These are phyloP conservation scores for Papilio polytes DNA, from an alignment of 1,140 invertebrate species.

Conservation along the genomic window DNA sequence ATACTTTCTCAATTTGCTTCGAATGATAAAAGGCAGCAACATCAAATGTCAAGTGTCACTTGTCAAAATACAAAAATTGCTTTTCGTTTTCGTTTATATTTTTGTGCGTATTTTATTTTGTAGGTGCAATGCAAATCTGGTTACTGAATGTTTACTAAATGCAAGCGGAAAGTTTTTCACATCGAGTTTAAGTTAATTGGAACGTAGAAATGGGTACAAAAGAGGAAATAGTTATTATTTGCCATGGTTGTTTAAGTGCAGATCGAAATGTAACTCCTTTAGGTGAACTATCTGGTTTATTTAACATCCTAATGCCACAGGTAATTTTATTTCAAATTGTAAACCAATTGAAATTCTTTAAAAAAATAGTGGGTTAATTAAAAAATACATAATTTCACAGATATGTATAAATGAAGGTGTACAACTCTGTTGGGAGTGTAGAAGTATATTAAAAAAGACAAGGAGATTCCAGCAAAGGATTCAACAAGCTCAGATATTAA, in stretches of 20 bases:
- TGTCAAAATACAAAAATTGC: no score
- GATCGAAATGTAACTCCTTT: slow-evolving; percentile 37
- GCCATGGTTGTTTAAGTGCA: slow-evolving; percentile 45
- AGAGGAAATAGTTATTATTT: slow-evolving; percentile 18
- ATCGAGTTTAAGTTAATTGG: background rate
- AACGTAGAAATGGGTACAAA: background rate
- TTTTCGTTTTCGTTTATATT: no score
- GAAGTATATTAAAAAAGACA: slow-evolving; percentile 49
- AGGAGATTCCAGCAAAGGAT: slow-evolving; percentile 50
- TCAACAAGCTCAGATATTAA: slow-evolving; percentile 47
- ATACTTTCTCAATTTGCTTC: no score
- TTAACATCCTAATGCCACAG: slow-evolving; percentile 25
- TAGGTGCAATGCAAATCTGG: no score
- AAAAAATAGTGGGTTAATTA: no score
- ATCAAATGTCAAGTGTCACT: no score
- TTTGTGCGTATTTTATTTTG: no score
- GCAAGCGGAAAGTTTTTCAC: no score
- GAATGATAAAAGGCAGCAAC: no score
- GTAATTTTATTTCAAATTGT: slow-evolving; percentile 1
- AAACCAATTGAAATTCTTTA: no score
- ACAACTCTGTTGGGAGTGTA: slow-evolving; percentile 63
- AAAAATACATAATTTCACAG: slow-evolving; percentile 43
- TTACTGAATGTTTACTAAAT: no score
- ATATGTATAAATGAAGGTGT: slow-evolving; percentile 44
- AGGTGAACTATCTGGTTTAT: slow-evolving; percentile 35